Evolutionary conservation across 1,140 invertebrate genomes (phyloP).

Genomic region (Ditylenchus dipsaci): DNA sequence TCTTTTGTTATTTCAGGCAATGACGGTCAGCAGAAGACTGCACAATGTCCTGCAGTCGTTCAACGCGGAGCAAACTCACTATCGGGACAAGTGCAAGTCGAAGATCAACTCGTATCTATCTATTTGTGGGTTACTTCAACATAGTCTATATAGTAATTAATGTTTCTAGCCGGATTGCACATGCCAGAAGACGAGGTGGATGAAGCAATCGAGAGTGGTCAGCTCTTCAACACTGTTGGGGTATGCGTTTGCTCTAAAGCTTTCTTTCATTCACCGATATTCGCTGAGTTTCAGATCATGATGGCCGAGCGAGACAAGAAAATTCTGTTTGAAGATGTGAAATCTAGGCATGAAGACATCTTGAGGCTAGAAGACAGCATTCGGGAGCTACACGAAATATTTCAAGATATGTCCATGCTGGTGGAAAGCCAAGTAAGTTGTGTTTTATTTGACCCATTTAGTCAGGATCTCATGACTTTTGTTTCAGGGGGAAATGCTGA

Average conservation of each 20-base stretch:
- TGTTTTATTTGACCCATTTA: neutral
- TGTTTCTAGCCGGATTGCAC: constrained; percentile 34
- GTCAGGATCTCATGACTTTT: neutral
- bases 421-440: constrained; percentile 65
- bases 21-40: constrained; percentile 28
- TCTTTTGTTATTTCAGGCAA: constrained; percentile 19
- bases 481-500: constrained; percentile 44
- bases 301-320: constrained; percentile 49
- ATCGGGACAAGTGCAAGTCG: constrained; percentile 34
- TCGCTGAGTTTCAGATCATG: constrained; percentile 31
- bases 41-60: constrained; percentile 36
- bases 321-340: constrained; percentile 43
- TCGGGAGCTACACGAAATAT: constrained; percentile 67
- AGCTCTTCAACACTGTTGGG: constrained; percentile 43
- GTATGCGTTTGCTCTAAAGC: constrained; percentile 1
- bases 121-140: constrained; percentile 30
- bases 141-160: neutral
- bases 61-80: constrained; percentile 36
- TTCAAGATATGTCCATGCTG: constrained; percentile 67
- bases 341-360: constrained; percentile 43
- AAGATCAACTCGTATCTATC: constrained; percentile 36
- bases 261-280: neutral
- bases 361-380: constrained; percentile 59
- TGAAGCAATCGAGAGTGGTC: constrained; percentile 39
- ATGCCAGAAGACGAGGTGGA: constrained; percentile 43